These are phyloP conservation scores for Eubucco bourcierii DNA, from an alignment of 2,113 vertebrate species.

Conservation along the genomic window DNA sequence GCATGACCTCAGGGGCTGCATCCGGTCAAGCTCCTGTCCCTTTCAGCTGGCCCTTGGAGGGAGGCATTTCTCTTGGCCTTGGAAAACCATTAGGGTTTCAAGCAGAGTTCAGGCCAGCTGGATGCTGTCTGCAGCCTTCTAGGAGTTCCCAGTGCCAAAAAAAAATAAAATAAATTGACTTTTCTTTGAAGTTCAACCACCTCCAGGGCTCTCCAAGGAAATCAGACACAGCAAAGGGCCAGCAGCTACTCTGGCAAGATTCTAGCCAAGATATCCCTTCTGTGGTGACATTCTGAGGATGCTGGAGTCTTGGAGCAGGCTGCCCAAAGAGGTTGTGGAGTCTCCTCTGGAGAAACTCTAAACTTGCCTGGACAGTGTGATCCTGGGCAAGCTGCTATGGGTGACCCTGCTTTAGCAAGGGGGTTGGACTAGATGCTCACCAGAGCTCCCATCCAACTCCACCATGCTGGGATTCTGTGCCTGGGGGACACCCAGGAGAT, in stretches of 20 bases:
- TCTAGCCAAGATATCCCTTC: neutral
- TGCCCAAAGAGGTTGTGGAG: no score
- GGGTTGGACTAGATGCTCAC: no score
- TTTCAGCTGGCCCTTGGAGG: neutral
- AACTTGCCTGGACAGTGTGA: no score
- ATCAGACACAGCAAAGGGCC: rapidly evolving
- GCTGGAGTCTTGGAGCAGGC: no score
- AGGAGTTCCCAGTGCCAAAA: neutral
- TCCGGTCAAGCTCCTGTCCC: neutral
- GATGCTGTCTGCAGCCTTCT: neutral
- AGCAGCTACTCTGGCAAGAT: neutral
- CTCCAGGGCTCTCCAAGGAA: neutral
- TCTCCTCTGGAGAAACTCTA: no score
- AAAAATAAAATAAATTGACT: neutral
- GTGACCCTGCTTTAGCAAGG: no score
- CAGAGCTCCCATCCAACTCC: no score
- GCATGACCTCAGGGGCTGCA: rapidly evolving
- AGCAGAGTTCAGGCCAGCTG: neutral
- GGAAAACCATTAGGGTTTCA: neutral
- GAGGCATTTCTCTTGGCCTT: neutral
- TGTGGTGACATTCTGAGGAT: neutral
- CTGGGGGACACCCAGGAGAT: neutral
- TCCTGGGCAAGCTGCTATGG: no score
- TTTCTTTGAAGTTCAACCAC: neutral
- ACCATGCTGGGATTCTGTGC: neutral